Evolutionary conservation across 2,113 vertebrate genomes (phyloP).

Genomic region (Regulus satrapa): DNA sequence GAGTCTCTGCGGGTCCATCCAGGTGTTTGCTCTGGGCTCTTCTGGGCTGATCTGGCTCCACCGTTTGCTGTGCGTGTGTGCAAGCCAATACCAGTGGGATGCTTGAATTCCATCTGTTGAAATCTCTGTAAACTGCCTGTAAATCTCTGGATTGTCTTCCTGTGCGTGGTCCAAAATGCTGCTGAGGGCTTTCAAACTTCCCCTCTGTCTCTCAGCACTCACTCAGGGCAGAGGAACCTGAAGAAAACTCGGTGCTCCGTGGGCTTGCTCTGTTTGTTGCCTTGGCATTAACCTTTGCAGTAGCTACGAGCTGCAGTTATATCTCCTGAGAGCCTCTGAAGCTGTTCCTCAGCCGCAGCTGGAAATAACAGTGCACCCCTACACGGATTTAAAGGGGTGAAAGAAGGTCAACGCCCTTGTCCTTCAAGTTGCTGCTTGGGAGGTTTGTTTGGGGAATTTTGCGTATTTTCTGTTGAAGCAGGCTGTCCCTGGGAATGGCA

Average conservation of each 20-base stretch:
- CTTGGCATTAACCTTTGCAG: neutral
- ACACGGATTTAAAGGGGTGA: neutral
- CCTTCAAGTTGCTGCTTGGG: neutral
- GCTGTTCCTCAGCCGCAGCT: neutral
- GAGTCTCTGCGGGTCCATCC: neutral
- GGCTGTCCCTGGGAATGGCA: accelerated
- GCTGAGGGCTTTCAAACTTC: neutral
- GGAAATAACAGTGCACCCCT: neutral
- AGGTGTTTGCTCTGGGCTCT: neutral
- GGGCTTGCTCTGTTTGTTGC: neutral
- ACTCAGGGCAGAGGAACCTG: neutral
- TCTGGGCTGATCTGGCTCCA: neutral
- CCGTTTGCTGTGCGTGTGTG: accelerated
- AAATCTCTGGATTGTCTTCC: neutral
- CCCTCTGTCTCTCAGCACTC: neutral
- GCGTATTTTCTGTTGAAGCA: neutral
- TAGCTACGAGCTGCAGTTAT: neutral
- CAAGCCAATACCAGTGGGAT: neutral
- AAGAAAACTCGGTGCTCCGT: neutral
- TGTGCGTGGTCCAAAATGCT: neutral
- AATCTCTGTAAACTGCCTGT: neutral
- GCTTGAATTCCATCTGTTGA: neutral
- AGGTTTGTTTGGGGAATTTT: neutral
- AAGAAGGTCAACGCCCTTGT: neutral
- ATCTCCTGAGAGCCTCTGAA: neutral